phyloP scores from a whole-genome alignment of 2,888 invertebrate genomes.

The Epiperipatus broadwayi region DNA sequence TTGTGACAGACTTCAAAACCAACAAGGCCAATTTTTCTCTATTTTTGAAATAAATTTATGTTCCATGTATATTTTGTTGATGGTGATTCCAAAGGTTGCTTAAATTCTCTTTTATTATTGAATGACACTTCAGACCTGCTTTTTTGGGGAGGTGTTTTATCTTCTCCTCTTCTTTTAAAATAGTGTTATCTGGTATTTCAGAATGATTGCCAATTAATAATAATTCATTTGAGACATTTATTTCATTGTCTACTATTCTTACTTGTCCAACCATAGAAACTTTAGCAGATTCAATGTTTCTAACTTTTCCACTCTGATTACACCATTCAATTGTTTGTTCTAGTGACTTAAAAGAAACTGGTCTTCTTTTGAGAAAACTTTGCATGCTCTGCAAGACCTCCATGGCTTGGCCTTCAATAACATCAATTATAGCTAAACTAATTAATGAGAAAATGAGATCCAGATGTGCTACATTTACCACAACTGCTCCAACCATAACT shows the following conservation, averaged over 20 bases:
- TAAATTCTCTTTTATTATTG: no score
- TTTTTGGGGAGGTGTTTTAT: constrained; percentile 4
- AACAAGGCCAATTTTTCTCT: constrained; percentile 71
- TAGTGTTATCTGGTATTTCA: no score
- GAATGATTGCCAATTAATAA: no score
- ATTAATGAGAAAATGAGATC: constrained; percentile 45
- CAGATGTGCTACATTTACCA: constrained; percentile 54
- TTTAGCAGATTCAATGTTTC: constrained; percentile 74
- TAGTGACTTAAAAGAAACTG: constrained; percentile 62
- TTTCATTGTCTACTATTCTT: constrained; percentile 29
- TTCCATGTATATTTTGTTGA: constrained; percentile 91
- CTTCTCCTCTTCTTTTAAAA: constrained; percentile 11
- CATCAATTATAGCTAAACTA: constrained; percentile 84
- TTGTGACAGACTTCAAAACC: constrained; percentile 71
- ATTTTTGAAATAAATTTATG: constrained; percentile 74
- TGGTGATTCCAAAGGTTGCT: no score
- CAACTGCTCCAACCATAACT: constrained; percentile 97
- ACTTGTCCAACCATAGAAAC: constrained; percentile 95
- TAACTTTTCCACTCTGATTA: constrained; percentile 71
- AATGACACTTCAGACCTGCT: no score
- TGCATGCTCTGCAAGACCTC: constrained; percentile 91
- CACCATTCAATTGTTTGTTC: constrained; percentile 93
- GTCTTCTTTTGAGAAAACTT: constrained; percentile 69
- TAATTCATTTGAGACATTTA: no score
- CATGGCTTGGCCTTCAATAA: constrained; percentile 95